Conservation (phyloP, 2,888 invertebrate genomes). For the Melanchra persicariae region DNA sequence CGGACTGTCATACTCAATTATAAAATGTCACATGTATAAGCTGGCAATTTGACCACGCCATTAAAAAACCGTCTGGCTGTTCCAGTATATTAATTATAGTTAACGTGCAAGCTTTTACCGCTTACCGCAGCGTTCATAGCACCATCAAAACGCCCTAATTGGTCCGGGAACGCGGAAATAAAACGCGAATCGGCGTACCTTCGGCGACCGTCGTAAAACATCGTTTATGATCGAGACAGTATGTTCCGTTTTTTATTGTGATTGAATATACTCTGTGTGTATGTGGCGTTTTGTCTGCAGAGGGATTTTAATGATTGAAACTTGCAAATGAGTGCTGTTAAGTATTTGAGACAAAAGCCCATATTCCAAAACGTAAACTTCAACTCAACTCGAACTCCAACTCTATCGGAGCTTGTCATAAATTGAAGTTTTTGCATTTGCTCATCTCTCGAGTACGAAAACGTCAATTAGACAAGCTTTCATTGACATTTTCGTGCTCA, state of each 20-base stretch:
- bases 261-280: conserved; percentile 35
- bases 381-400: too few species aligned
- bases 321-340: too few species aligned
- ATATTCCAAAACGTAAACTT: too few species aligned
- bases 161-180: conserved; percentile 59
- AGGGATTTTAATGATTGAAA: conserved; percentile 2
- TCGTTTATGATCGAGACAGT: conserved; percentile 52
- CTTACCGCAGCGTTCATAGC: conserved; percentile 50
- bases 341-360: too few species aligned
- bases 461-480: too few species aligned
- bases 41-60: conserved; percentile 2
- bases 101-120: conserved; percentile 32
- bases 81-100: conserved; percentile 25
- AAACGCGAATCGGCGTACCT: conserved; percentile 50
- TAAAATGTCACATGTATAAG: neutral
- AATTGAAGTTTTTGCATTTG: too few species aligned
- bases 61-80: conserved; percentile 13
- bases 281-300: conserved; percentile 7
- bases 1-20: neutral
- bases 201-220: conserved; percentile 50
- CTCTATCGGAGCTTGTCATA: too few species aligned
- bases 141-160: conserved; percentile 63
- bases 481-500: too few species aligned
- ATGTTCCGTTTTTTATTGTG: conserved; percentile 42
- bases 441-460: too few species aligned